Percentiles rank a stretch among this genome's conserved stretches.
These are phyloP conservation scores for Anas acuta DNA, from an alignment of 2,797 vertebrate genomes.

Conservation along the genomic window DNA sequence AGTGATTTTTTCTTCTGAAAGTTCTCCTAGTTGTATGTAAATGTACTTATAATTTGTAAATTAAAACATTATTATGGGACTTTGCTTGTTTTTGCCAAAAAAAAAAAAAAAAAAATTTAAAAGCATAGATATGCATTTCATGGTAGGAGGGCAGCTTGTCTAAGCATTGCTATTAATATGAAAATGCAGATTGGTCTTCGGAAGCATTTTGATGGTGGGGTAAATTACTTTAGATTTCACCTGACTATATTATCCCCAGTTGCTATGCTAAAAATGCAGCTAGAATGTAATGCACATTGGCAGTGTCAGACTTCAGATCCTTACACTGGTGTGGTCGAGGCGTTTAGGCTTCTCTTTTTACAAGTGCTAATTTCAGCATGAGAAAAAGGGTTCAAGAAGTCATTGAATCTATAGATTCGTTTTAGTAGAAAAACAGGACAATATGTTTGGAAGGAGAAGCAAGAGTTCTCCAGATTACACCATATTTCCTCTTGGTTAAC, in stretches of 20 bases:
- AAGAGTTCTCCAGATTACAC: background rate
- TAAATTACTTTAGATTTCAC: conserved; percentile 72
- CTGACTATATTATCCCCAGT: conserved; percentile 51
- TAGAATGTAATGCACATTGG: conserved; percentile 1
- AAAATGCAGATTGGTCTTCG: conserved; percentile 41
- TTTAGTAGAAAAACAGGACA: background rate
- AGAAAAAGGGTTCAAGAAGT: conserved; percentile 39
- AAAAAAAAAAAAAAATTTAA: background rate
- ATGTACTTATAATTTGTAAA: background rate
- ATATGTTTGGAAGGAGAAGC: background rate
- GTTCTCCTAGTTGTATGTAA: background rate
- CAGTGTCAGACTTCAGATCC: conserved; percentile 22
- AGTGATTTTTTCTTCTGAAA: background rate
- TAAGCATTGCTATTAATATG: conserved; percentile 40
- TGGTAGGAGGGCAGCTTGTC: background rate
- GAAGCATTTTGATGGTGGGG: conserved; percentile 53
- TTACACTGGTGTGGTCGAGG: background rate
- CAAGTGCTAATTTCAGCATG: background rate
- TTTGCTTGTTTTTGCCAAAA: background rate
- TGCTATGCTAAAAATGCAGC: conserved; percentile 59
- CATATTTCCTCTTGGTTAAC: conserved; percentile 27
- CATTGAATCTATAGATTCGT: background rate
- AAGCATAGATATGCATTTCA: conserved; percentile 30
- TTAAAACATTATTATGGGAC: background rate
- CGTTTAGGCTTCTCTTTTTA: conserved; percentile 36